Evolutionary conservation across 23 tunicate genomes (phyloP), one percentile per base, ranked within the genome.

Genomic region (Trididemnum nubilum): DNA sequence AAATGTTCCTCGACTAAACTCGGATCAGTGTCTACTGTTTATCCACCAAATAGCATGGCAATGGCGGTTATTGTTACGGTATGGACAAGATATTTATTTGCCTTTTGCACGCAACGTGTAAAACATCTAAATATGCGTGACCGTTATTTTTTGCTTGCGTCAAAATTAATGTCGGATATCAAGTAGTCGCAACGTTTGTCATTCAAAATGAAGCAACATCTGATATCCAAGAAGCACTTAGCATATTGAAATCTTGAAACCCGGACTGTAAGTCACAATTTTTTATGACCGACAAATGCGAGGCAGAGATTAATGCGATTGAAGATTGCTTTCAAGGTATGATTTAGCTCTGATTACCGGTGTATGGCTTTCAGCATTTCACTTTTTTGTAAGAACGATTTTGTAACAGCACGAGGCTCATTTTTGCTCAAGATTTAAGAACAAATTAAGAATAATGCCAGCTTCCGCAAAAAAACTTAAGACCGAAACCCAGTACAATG

Each of bases 101-200:
- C 31, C 33, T 76, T 27, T 25, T 76, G 33, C 65, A 76, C 38
- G 81, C 81, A 49, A 76, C 81, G 19, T 76, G 25, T 36, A 76
- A 76, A 51, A 51, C 81, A 40, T 49, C 65, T 22, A 76, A 76
- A 18, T 76, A 76, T 51, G 81, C 81, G 19, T 33, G 50, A 1
- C 81, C 81, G 1, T 52, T 76, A 33, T 76, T 44, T 76, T 76
- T 76, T 36, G n/a, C 61, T n/a, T 32, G 83, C 35, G 83, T 59
- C 1, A 59, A 79, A 79, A 79, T 73, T 0, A 79, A 79, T 59
- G 83, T 79, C 1, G 72, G 72, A 1, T 29, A 79, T n/a, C 83
- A 79, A 52, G 83, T 79, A 1, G 83, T 59, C 0, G 83, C 33
- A 0, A 79, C 66, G 1, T 79, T 79, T 35, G 26, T 79, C 0